A percentile compares a stretch with the other conserved stretches of the same genome.
Evolutionary conservation across 30 jellyfish, hydroid and myxozoan genomes (phyloP).

Genomic region (Aurelia aurita): DNA sequence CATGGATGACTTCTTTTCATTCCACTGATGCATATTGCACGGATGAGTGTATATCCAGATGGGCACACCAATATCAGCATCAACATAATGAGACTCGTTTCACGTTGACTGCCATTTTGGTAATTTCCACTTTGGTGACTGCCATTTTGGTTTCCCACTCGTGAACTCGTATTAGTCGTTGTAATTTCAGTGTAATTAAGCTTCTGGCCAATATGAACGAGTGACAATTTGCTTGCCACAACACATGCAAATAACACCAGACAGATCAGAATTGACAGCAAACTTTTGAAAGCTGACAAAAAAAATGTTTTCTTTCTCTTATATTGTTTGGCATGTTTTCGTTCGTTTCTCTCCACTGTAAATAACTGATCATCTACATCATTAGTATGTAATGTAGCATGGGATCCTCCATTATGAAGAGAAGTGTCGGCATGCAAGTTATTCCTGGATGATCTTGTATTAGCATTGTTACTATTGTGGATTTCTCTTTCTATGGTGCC

Average conservation of each 20-base stretch:
- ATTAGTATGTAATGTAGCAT: neutral
- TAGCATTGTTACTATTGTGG: neutral
- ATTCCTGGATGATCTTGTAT: too few relatives aligned
- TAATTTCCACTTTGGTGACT: neutral
- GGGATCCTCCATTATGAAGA: too few relatives aligned
- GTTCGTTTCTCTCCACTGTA: conserved; percentile 75
- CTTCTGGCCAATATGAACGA: conserved; percentile 76
- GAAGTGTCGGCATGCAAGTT: too few relatives aligned
- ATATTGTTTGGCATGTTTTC: conserved; percentile 46
- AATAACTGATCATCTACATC: conserved; percentile 26
- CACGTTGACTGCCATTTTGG: conserved; percentile 40
- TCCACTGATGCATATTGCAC: conserved; percentile 68
- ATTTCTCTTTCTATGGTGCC: conserved; percentile 38
- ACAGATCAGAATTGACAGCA: conserved; percentile 69
- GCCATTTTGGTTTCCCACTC: neutral
- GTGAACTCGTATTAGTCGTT: neutral
- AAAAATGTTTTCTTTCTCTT: conserved; percentile 66
- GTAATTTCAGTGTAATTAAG: conserved; percentile 16
- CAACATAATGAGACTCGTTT: conserved; percentile 78
- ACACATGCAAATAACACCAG: conserved; percentile 70
- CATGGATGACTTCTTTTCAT: conserved; percentile 88
- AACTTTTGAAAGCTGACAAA: conserved; percentile 69
- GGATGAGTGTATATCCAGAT: conserved; percentile 56
- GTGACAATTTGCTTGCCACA: conserved; percentile 81
- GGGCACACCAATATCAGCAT: conserved; percentile 73